These are phyloP conservation scores for Stichopus chloronotus DNA, from an alignment of 35 echinoderm and acorn worm species.

Conservation along the genomic window DNA sequence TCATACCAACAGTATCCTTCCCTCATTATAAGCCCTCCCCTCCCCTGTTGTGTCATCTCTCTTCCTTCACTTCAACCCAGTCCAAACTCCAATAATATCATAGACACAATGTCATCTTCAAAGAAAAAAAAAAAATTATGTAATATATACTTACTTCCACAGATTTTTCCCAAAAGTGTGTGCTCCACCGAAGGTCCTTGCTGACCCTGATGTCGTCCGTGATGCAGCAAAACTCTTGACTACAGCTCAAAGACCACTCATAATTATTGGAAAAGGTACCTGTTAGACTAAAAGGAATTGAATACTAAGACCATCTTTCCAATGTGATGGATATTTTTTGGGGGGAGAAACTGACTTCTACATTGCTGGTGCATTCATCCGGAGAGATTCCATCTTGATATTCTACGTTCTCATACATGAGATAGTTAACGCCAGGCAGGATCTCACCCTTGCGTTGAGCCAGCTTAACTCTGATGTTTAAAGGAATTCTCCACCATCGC, in stretches of 20 bases:
- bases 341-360: neutral
- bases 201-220: conserved; percentile 48
- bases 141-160: neutral
- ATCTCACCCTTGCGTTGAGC: no score
- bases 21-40: no score
- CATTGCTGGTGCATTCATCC: neutral
- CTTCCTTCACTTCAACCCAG: no score
- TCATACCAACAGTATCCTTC: no score
- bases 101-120: no score
- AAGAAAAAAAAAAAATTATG: no score
- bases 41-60: no score
- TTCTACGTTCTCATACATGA: no score
- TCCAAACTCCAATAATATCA: no score
- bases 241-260: conserved; percentile 76
- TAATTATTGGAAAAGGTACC: conserved; percentile 96
- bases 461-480: no score
- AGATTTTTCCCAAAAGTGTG: conserved; percentile 75
- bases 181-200: conserved; percentile 66
- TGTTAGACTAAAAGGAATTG: neutral
- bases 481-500: no score
- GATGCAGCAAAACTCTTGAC: conserved; percentile 69
- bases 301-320: neutral
- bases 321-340: neutral
- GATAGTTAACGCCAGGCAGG: no score
- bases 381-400: neutral